These are phyloP conservation scores for Danio jaintianensis DNA, from an alignment of 2,797 vertebrate genomes.

Conservation along the genomic window DNA sequence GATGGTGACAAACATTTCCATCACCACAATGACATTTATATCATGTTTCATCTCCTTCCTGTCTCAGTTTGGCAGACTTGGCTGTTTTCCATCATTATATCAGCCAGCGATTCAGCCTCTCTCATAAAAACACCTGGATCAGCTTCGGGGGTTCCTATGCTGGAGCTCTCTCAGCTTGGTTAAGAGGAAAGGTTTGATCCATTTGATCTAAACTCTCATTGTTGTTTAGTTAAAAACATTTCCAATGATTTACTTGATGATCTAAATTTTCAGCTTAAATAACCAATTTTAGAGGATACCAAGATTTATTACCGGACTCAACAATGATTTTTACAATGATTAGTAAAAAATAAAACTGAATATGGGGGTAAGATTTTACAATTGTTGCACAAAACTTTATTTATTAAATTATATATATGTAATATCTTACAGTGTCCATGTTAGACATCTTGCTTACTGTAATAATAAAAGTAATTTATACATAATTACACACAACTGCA, in stretches of 20 bases:
- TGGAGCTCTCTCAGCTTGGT: slow-evolving; percentile 86
- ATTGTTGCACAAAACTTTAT: too few relatives aligned
- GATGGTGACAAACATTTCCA: not conserved
- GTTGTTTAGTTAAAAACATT: not conserved
- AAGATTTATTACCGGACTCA: not conserved
- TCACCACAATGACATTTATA: not conserved
- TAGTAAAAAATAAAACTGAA: too few relatives aligned
- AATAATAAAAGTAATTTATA: too few relatives aligned
- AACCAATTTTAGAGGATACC: not conserved
- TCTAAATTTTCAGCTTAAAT: not conserved
- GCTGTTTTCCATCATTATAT: slow-evolving; percentile 79
- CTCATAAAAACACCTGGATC: slow-evolving; percentile 83
- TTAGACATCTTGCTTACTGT: too few relatives aligned
- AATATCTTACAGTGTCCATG: too few relatives aligned
- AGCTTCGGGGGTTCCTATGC: slow-evolving; percentile 89
- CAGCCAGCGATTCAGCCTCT: slow-evolving; percentile 78
- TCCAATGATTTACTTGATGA: not conserved
- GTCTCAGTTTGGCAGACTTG: slow-evolving; percentile 75
- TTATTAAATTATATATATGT: too few relatives aligned
- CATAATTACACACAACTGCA: too few relatives aligned
- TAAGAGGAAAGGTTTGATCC: slow-evolving; percentile 77
- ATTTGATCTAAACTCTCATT: not conserved
- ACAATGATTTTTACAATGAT: too few relatives aligned
- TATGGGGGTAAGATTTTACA: not conserved
- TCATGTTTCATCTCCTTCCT: not conserved